Evolutionary conservation across 1,140 invertebrate genomes (phyloP).

Genomic region (Paracyclopina nana): DNA sequence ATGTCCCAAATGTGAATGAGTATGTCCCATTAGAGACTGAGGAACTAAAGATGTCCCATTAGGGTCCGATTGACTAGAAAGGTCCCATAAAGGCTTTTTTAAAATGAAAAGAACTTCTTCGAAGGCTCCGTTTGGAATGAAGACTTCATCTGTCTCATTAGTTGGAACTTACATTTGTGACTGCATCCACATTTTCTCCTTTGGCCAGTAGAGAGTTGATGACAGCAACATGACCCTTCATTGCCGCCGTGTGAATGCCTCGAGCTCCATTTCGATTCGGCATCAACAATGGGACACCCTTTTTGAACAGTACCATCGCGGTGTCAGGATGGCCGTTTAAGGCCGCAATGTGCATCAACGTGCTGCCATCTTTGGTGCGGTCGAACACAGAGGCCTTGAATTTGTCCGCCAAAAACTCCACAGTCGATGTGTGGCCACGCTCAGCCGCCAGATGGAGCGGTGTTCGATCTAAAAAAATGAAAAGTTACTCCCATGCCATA

Average conservation of each 20-base stretch:
- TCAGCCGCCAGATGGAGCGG: slow-evolving; percentile 94
- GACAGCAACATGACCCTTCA: slow-evolving; percentile 75
- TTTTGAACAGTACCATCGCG: slow-evolving; percentile 76
- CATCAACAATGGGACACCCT: slow-evolving; percentile 94
- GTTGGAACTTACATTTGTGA: slow-evolving; percentile 54
- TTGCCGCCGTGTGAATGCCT: slow-evolving; percentile 75
- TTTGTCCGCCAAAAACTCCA: slow-evolving; percentile 89
- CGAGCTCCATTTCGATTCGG: slow-evolving; percentile 86
- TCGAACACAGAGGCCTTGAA: slow-evolving; percentile 88
- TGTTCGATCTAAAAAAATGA: slow-evolving; percentile 49
- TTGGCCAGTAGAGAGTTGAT: slow-evolving; percentile 86
- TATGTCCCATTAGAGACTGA: no score
- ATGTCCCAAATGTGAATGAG: no score
- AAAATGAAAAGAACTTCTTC: no score
- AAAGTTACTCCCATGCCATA: no score
- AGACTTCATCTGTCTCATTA: no score
- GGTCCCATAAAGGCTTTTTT: no score
- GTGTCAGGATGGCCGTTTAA: slow-evolving; percentile 90
- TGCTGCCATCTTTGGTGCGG: slow-evolving; percentile 87
- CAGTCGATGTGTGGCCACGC: slow-evolving; percentile 79
- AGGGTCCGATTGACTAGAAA: no score
- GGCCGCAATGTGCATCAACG: slow-evolving; percentile 92
- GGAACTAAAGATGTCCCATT: no score
- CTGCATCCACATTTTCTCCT: slow-evolving; percentile 85
- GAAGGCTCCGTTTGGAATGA: no score